Percentiles rank a stretch among this genome's conserved stretches.
Evolutionary conservation across 1,140 invertebrate genomes (phyloP).

Genomic region (Apis florea): DNA sequence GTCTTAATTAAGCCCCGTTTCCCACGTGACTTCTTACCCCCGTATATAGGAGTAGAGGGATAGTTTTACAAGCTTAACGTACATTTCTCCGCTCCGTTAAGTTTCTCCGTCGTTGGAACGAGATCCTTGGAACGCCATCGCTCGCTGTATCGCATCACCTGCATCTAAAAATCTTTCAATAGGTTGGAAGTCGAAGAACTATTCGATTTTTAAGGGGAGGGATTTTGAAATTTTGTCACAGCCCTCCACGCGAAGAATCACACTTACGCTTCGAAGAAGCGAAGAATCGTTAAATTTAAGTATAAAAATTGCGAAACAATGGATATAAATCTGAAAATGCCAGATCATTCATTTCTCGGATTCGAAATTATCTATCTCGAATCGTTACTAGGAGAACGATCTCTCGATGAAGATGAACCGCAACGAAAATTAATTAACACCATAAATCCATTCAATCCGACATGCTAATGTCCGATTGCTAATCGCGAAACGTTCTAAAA

Average conservation of each 20-base stretch:
- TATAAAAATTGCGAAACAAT: too few species aligned
- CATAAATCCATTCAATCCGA: constrained; percentile 7
- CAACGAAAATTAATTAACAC: background rate
- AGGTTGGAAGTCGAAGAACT: background rate
- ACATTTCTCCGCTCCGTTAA: constrained; percentile 61
- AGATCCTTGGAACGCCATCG: constrained; percentile 60
- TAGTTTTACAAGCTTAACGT: constrained; percentile 55
- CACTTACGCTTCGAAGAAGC: too few species aligned
- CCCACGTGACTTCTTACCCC: constrained; percentile 67
- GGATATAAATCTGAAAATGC: too few species aligned
- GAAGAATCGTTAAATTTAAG: too few species aligned
- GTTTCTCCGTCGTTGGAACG: constrained; percentile 26
- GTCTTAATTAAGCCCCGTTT: constrained; percentile 66
- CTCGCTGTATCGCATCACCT: constrained; percentile 62
- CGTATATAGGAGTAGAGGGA: constrained; percentile 8
- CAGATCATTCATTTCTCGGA: too few species aligned
- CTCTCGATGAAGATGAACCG: background rate
- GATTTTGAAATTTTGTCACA: too few species aligned
- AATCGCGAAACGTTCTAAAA: constrained; percentile 18
- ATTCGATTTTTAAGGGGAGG: background rate
- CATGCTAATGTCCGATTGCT: background rate
- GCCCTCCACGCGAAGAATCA: too few species aligned
- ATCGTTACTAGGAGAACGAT: too few species aligned
- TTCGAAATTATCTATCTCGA: too few species aligned
- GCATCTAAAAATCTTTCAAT: constrained; percentile 25